Base-by-base conservation (phyloP, 2,113 vertebrate species). In the Paralichthys olivaceus region DNA sequence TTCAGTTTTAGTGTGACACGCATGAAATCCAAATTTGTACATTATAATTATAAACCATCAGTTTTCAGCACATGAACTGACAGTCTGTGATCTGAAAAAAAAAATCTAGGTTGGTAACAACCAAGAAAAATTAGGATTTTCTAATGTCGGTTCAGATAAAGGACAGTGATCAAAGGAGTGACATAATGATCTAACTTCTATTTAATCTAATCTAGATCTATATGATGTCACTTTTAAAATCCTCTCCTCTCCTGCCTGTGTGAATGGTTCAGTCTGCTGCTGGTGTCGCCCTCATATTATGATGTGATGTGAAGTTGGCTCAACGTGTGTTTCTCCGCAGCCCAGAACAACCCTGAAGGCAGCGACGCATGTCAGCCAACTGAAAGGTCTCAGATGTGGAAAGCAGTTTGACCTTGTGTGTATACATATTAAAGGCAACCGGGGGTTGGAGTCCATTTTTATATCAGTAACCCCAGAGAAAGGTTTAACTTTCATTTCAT, bases 281-380 rank as follows among this genome's bases (percentile, higher is more conserved):
- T 20, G 8, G 60, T 62, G 43, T 56, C 51, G 69, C 58, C 37
- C 23, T 37, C 6, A 4, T 79, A 67, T 86, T 72, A 54, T 83
- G 69, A 90, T 84, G 60, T 84, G 83, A 90, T 75, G 84, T 87
- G 86, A 88, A 76, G 86, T 65, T 75, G 75, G 62, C 71, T 62
- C 43, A 68, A 49, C 32, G 17, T 72, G 54, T 85, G 54, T 84
- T 84, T 60, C 69, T 74, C 63, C 34, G 34, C 64, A 60, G 75
- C 71, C 65, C 25, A 49, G 81, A 83, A 80, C 55, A 71, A 37
- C 84, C 74, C 88, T 43, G 63, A 70, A 85, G 81, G 84, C 86
- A 87, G 65, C 61, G 72, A 73, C 75, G 84, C 80, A 73, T 75
- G 60, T 83, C 65, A 37, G 56, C 68, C 22, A 67, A 77, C 51